Percentiles rank a stretch among this genome's conserved stretches.
Conservation (phyloP, 2,113 vertebrate species). For the Desmodus rotundus region DNA sequence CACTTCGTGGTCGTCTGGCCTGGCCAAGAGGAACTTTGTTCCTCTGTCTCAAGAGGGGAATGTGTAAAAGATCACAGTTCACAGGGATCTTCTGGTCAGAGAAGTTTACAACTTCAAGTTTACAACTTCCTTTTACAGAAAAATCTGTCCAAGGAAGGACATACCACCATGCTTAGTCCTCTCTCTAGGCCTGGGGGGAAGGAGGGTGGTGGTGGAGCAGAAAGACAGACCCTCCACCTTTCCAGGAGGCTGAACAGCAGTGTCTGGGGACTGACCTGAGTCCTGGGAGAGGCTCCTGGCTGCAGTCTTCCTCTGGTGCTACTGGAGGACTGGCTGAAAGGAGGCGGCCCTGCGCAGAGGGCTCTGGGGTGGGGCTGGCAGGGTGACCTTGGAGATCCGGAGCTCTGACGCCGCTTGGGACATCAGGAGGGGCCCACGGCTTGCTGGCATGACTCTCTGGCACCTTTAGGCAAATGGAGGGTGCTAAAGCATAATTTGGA, state of each 20-base stretch:
- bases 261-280: constrained; percentile 39
- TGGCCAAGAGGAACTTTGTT: background rate
- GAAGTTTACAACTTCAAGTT: background rate
- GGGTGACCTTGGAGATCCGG: background rate
- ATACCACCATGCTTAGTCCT: background rate
- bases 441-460: constrained; percentile 17
- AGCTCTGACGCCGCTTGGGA: background rate
- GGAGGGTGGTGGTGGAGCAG: background rate
- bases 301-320: background rate
- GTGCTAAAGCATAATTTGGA: background rate
- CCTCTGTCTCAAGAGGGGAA: background rate
- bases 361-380: constrained; percentile 26
- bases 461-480: constrained; percentile 22
- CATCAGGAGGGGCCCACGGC: background rate
- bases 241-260: background rate
- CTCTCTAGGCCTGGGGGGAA: background rate
- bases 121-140: background rate
- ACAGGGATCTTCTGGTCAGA: background rate
- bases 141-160: background rate
- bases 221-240: background rate
- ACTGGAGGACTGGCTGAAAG: background rate
- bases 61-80: background rate
- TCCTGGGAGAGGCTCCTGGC: background rate
- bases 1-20: no score
- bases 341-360: background rate